These are phyloP conservation scores for Thecocarcelia acutangulata DNA, from an alignment of 2,888 invertebrate genomes.

Conservation along the genomic window DNA sequence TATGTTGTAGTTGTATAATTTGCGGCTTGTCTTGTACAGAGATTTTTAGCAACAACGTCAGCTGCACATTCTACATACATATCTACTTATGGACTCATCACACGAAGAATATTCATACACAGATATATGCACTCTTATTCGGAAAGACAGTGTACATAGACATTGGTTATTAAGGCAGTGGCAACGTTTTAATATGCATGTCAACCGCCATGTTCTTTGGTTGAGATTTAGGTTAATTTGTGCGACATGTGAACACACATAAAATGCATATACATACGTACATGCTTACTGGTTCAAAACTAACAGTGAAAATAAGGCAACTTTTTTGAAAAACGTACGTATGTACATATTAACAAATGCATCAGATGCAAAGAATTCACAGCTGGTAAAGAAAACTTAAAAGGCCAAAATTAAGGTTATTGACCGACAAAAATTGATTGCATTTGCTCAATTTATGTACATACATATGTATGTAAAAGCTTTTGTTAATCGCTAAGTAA, in stretches of 20 bases:
- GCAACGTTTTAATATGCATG: slow-evolving; percentile 72
- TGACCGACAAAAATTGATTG: slow-evolving; percentile 52
- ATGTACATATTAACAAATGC: slow-evolving; percentile 34
- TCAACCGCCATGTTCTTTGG: slow-evolving; percentile 73
- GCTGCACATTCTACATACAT: slow-evolving; percentile 39
- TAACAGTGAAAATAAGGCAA: slow-evolving; percentile 38
- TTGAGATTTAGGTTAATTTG: slow-evolving; percentile 75
- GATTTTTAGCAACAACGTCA: slow-evolving; percentile 63
- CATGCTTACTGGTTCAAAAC: slow-evolving; percentile 4
- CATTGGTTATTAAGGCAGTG: slow-evolving; percentile 59
- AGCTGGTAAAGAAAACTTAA: neutral
- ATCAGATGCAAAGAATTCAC: slow-evolving; percentile 10
- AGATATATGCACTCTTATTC: slow-evolving; percentile 27
- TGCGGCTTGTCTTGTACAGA: slow-evolving; percentile 66
- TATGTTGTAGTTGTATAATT: slow-evolving; percentile 64
- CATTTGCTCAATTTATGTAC: neutral
- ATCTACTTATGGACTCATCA: slow-evolving; percentile 52
- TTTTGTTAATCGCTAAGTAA: no score
- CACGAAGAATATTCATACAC: neutral
- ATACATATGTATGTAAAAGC: no score
- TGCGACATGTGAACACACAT: slow-evolving; percentile 69
- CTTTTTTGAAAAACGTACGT: slow-evolving; percentile 46
- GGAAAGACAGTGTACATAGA: slow-evolving; percentile 31
- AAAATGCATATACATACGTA: slow-evolving; percentile 2
- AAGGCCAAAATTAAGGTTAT: slow-evolving; percentile 50